phyloP scores from a whole-genome alignment of 1,140 invertebrate species.

The Ylistrum balloti region DNA sequence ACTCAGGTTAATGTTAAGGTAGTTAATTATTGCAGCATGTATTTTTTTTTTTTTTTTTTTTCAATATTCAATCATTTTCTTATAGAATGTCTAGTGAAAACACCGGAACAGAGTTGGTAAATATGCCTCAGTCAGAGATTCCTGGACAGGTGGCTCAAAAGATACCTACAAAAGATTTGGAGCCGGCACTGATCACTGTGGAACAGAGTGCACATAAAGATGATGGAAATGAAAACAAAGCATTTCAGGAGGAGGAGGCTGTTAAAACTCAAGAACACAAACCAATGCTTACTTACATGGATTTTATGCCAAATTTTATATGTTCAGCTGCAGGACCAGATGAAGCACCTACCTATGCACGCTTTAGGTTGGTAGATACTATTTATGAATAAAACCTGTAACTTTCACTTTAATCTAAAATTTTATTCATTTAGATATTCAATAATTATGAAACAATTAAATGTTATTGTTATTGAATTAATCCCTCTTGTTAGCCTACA shows the following conservation, averaged over 20 bases:
- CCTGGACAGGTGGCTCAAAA: background rate
- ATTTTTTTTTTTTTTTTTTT: no score
- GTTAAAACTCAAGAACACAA: background rate
- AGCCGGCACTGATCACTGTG: background rate
- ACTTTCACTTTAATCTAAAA: no score
- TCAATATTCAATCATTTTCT: background rate
- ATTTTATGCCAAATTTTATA: background rate
- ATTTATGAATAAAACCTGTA: no score
- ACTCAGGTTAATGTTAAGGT: no score
- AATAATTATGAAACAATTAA: no score
- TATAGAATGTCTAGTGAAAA: background rate
- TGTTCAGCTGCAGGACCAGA: background rate
- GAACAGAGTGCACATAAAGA: constrained; percentile 4
- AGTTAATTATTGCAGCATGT: no score
- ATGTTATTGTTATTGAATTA: no score
- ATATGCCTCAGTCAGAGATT: background rate
- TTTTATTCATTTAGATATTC: no score
- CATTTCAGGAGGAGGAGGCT: background rate
- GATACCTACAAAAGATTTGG: background rate
- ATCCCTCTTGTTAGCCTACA: no score
- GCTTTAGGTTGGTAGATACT: background rate
- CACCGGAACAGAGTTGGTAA: background rate
- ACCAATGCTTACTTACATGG: constrained; percentile 13
- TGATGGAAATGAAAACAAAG: background rate
- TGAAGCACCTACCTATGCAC: background rate